phyloP scores from a whole-genome alignment of 2,888 invertebrate species.

The Dusona sp. region DNA sequence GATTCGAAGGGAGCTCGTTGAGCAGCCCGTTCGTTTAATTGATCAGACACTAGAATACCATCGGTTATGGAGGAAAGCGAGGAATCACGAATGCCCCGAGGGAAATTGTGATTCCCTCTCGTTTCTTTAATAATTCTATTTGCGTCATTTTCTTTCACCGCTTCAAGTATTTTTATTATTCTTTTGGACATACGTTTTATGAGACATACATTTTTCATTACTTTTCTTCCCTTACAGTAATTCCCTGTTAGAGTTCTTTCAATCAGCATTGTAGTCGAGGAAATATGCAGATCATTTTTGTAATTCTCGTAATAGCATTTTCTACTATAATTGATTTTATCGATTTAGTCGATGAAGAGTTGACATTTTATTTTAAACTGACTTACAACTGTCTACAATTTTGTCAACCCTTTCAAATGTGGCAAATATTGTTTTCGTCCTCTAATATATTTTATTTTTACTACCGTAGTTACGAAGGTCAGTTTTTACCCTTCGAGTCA shows the following conservation, averaged over 20 bases:
- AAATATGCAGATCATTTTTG: background rate
- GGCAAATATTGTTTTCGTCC: background rate
- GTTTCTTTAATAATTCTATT: constrained; percentile 9
- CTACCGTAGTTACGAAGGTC: background rate
- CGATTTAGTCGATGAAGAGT: background rate
- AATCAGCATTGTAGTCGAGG: background rate
- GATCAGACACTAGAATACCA: constrained; percentile 36
- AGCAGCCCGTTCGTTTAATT: constrained; percentile 23
- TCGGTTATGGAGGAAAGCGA: constrained; percentile 11
- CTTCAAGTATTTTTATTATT: background rate
- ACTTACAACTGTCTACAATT: background rate
- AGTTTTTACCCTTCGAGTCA: background rate
- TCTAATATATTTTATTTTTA: background rate
- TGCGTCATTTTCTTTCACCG: constrained; percentile 5
- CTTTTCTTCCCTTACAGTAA: background rate
- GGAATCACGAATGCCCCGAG: background rate
- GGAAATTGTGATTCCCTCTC: background rate
- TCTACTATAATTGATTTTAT: background rate
- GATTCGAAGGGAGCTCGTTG: constrained; percentile 23
- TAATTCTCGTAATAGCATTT: background rate
- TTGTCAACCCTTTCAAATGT: background rate
- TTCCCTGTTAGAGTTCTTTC: background rate
- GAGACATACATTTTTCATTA: background rate
- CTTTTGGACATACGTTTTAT: background rate
- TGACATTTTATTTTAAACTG: background rate